Base-by-base conservation (phyloP, 2,888 invertebrate species). In the Drosophila paramelanica region DNA sequence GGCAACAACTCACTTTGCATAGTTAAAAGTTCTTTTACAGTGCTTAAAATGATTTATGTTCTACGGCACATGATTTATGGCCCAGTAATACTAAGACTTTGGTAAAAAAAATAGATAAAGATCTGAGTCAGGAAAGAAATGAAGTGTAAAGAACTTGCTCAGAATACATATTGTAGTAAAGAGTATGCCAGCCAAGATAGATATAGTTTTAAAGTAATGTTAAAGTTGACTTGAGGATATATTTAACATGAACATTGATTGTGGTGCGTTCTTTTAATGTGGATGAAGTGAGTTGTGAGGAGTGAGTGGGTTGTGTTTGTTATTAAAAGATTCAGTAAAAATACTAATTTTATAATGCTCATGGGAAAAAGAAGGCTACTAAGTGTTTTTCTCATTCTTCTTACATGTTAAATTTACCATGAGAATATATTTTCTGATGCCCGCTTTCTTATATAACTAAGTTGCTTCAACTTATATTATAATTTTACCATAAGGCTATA, bases 21-120 rank as follows among this genome's bases (percentile, higher is more conserved):
- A 67, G 57, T 76, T 53, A 42, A 62, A 61, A 79, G 50, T 82
- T 85, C 78, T 69, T 53, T 69, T 53, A 49, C 27, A 45, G 62
- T 67, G 60, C 64, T 38, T 14, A 47, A 59, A 73, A 67, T 81
- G 81, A 81, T 83, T 86, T 82, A 86, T 80, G 62, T 41, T 65
- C 39, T 47, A 25, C 47, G 39, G 27, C 36, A 14, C 43, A 39
- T 79, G 68, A 76, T 74, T 74, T 74, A 74, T 74, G 23, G 51
- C 7, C 25, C 41, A 36, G 10, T 13, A 23, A 31, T 14, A 17
- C 42, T 43, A 36, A 14, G 27, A 7, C 46, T 36, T n/a, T 14
- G 8, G 6, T 36, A 14, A 45, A 25, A 75, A 45, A 46, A 5
- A 38, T 25, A 49, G 52, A 53, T 53, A 43, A 53, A 13, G 27